These are phyloP conservation scores for Drosophila barbarae DNA, from an alignment of 2,888 invertebrate genomes.

Conservation along the genomic window DNA sequence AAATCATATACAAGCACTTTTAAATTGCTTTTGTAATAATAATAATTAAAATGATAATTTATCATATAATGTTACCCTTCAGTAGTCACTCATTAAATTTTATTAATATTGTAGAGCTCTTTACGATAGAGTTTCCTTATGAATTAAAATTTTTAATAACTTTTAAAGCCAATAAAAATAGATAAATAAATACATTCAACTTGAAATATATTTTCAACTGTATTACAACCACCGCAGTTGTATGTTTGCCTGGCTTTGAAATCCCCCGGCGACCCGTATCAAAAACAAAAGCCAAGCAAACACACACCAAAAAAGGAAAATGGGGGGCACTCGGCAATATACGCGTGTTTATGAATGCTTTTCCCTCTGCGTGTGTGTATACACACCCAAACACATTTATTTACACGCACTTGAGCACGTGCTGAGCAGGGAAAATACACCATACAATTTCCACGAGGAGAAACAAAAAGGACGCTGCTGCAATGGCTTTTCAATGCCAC, in stretches of 20 bases:
- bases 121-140: background rate
- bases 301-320: constrained; percentile 22
- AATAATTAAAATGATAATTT: background rate
- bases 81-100: background rate
- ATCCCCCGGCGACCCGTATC: constrained; percentile 50
- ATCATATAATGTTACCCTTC: background rate
- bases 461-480: constrained; percentile 52
- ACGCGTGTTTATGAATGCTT: constrained; percentile 21
- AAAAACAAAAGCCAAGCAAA: constrained; percentile 57
- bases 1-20: background rate
- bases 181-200: background rate
- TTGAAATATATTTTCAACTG: background rate
- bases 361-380: constrained; percentile 4
- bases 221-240: background rate
- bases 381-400: constrained; percentile 34
- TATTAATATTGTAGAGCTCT: background rate
- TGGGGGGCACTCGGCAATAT: constrained; percentile 21
- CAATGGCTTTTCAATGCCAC: constrained; percentile 56
- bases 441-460: constrained; percentile 23
- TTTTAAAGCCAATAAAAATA: background rate
- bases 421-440: constrained; percentile 55
- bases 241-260: constrained; percentile 47
- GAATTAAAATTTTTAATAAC: too few relatives aligned
- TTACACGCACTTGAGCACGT: constrained; percentile 72
- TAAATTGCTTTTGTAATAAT: background rate